Conservation (phyloP, 2,113 vertebrate genomes). For the Lagopus leucura region DNA sequence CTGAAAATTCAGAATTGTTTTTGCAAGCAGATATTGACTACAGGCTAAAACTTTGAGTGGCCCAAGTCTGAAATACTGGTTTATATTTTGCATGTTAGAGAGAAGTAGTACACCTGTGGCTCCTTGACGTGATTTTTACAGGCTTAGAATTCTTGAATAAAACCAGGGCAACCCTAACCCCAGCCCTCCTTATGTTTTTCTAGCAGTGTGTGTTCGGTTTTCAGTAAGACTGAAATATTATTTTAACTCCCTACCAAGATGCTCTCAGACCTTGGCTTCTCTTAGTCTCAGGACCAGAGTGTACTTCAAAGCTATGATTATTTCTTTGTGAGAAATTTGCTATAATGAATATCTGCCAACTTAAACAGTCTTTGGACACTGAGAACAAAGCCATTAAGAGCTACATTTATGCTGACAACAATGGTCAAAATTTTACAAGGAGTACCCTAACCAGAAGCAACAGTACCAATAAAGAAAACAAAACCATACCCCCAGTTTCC, state of each 20-base stretch:
- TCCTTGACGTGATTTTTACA: background rate
- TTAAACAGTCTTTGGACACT: background rate
- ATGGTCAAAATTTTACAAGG: background rate
- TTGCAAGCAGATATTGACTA: constrained; percentile 1
- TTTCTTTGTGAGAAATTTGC: background rate
- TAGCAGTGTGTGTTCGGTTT: background rate
- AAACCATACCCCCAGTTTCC: constrained; percentile 5
- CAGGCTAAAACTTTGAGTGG: constrained; percentile 26
- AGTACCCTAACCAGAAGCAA: background rate
- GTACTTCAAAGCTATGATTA: background rate
- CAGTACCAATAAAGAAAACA: constrained; percentile 1
- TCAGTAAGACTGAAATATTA: background rate
- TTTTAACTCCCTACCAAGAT: background rate
- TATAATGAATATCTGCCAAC: background rate
- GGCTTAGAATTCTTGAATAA: background rate
- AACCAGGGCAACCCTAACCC: background rate
- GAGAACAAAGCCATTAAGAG: background rate
- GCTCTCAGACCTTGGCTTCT: background rate
- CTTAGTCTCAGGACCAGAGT: background rate
- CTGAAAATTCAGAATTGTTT: constrained; percentile 15
- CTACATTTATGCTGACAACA: background rate
- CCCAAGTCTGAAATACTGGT: background rate
- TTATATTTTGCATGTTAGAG: background rate
- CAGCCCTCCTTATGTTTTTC: background rate
- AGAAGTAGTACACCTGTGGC: background rate